These are phyloP conservation scores for Mesocricetus auratus DNA, from an alignment of 2,113 vertebrate species.

Conservation along the genomic window DNA sequence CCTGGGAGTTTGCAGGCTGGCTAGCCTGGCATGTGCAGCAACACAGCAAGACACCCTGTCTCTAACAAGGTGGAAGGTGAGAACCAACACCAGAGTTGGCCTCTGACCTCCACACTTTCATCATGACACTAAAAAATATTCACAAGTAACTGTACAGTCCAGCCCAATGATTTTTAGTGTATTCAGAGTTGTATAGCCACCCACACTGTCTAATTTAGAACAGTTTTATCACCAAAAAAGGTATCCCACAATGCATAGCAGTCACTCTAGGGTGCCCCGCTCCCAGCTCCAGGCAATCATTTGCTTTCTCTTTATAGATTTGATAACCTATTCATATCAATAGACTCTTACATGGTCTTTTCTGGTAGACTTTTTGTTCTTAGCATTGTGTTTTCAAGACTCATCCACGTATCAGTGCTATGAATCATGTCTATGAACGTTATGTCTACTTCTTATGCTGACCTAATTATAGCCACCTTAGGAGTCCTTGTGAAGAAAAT, in stretches of 20 bases:
- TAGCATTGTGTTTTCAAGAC: not conserved
- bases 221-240: not conserved
- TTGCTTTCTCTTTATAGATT: not conserved
- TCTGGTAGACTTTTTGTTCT: not conserved
- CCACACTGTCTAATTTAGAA: conserved; percentile 19
- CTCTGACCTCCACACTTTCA: not conserved
- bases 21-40: not conserved
- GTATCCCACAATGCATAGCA: not conserved
- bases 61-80: not conserved
- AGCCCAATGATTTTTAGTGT: not conserved
- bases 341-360: not conserved
- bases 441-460: not conserved
- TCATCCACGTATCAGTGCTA: not conserved
- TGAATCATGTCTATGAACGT: not conserved
- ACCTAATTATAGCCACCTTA: not conserved
- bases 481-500: not conserved
- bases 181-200: not conserved
- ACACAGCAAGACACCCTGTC: not conserved
- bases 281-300: not conserved
- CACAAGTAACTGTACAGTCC: not conserved
- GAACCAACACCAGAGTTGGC: not conserved
- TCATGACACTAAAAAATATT: not conserved
- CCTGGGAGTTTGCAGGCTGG: no score
- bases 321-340: not conserved
- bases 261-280: no score